Evolutionary conservation across 2,113 vertebrate genomes (phyloP).

Genomic region (Columba janthina): DNA sequence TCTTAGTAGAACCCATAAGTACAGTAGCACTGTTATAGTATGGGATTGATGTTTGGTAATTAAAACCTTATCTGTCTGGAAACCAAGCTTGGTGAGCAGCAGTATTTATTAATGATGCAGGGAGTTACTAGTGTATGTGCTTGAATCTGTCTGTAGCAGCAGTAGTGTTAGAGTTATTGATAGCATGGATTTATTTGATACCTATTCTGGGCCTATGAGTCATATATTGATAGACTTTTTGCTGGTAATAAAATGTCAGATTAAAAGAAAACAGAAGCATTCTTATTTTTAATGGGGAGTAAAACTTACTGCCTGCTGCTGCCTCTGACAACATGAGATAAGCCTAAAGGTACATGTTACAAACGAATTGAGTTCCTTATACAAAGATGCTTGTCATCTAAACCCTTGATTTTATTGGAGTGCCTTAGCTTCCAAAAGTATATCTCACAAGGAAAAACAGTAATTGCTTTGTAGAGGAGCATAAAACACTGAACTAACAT

Average conservation of each 20-base stretch:
- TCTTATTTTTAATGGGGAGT: constrained; percentile 19
- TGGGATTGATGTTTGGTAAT: not conserved
- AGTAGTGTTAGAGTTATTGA: not conserved
- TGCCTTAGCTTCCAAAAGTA: constrained; percentile 25
- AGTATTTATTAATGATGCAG: not conserved
- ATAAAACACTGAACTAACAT: constrained; percentile 32
- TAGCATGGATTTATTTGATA: constrained; percentile 5
- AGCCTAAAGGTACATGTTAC: constrained; percentile 18
- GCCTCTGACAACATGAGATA: not conserved
- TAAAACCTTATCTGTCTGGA: constrained; percentile 16
- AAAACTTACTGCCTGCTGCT: constrained; percentile 23
- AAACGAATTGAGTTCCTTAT: constrained; percentile 14
- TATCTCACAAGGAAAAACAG: constrained; percentile 21
- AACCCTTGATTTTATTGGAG: constrained; percentile 52
- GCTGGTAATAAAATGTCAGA: not conserved
- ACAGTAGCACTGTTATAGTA: not conserved
- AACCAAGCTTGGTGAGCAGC: not conserved
- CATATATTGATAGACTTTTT: not conserved
- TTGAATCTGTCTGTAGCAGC: not conserved
- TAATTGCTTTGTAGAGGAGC: constrained; percentile 49
- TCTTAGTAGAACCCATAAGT: not conserved
- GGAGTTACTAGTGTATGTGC: not conserved
- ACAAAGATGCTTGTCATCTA: constrained; percentile 38
- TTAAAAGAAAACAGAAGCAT: not conserved
- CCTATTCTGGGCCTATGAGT: not conserved